These are phyloP conservation scores for Ameiurus melas DNA, from an alignment of 2,113 vertebrate species.

Conservation along the genomic window DNA sequence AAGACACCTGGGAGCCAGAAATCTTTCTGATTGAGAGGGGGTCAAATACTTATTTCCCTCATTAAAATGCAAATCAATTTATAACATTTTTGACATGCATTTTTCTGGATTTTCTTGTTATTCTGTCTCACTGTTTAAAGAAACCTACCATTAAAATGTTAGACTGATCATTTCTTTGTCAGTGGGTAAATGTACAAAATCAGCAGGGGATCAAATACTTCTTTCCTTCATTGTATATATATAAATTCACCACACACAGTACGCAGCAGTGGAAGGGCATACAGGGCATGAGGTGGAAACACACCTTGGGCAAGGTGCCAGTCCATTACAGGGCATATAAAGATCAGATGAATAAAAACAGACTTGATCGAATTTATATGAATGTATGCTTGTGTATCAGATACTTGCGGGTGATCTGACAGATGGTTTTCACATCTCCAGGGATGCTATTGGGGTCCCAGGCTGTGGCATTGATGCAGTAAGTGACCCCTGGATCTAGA, in stretches of 20 bases:
- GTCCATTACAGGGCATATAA: not conserved
- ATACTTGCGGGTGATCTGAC: slow-evolving; percentile 88
- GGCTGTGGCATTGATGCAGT: slow-evolving; percentile 83
- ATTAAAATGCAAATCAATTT: no score
- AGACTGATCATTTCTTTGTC: no score
- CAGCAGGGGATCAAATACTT: no score
- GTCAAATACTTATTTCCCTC: no score
- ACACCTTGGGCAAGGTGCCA: not conserved
- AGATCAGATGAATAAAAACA: not conserved
- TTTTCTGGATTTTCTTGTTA: no score
- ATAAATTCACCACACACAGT: slow-evolving; percentile 61
- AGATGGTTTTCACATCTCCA: slow-evolving; percentile 80
- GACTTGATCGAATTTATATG: not conserved
- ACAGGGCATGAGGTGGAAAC: not conserved
- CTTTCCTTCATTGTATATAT: no score
- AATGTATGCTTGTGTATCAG: not conserved
- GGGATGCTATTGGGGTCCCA: slow-evolving; percentile 78
- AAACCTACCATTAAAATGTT: no score
- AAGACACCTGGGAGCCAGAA: no score
- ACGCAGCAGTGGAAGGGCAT: not conserved
- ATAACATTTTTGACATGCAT: no score
- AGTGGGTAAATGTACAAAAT: no score
- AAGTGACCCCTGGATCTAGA: slow-evolving; percentile 80
- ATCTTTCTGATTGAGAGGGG: no score
- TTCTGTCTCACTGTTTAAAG: no score